Base-by-base conservation (phyloP, 2,888 invertebrate species). In the Mylabris sibirica region DNA sequence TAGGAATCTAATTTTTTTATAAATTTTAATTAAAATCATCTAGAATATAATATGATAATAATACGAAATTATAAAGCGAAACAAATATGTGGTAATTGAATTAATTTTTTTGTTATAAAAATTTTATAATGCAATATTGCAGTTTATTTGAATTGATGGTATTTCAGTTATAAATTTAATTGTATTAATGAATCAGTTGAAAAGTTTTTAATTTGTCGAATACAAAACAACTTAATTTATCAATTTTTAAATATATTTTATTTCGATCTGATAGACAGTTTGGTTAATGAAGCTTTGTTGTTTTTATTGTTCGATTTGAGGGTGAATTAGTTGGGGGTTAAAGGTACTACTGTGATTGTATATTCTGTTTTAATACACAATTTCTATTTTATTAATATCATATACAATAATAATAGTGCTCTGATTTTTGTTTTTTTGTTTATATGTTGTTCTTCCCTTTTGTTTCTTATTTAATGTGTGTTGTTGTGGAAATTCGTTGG, bases 401-500 rank as follows among this genome's bases (percentile, higher is more conserved):
- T 30, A 30, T 30, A 35, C 35, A 35, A 35, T 35, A 35, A 11
- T 14, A n/a, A 41, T 41, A 14, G n/a, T 14, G 41, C 3, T 44
- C n/a, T 41, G 14, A 41, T 8, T 44, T 44, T 44, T 44, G 35
- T 12, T 38, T 12, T 5, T 38, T 3, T 38, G 38, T 44, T 17
- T 44, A 17, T 57, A 20, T 49, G 9, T 49, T 49, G 6, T 49
- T 57, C 14, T 57, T 57, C 57, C 57, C 57, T 57, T 57, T 57
- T 57, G 57, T 57, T 57, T 57, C 57, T 57, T 24, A 24, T 57
- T 57, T 57, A 57, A 57, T 57, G 57, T 49, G 49, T 57, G 22
- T 22, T 49, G 49, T 49, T 66, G 64, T 30, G 64, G 68, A 68
- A 68, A 68, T 65, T 68, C 65, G 63, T 65, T 68, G 59, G 59